Evolutionary conservation across 1,140 invertebrate species (phyloP).

Genomic region (Pomacea maculata): DNA sequence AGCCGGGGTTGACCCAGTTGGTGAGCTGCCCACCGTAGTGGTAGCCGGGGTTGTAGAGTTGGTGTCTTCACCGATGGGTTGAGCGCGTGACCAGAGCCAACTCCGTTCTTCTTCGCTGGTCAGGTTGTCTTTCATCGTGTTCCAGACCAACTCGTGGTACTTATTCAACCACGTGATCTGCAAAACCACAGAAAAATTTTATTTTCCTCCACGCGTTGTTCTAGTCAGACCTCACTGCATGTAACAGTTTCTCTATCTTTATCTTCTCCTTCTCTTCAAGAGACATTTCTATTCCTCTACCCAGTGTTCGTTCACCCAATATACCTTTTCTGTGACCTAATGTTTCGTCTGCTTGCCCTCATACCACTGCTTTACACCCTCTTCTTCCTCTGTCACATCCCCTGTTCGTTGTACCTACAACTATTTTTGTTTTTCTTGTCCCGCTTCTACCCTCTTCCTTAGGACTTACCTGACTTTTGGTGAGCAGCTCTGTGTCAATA

Average conservation of each 20-base stretch:
- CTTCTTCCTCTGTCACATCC: neutral
- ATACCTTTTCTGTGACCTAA: too few species aligned
- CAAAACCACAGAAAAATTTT: neutral
- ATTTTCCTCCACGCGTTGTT: neutral
- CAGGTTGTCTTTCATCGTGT: conserved; percentile 36
- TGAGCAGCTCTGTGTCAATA: conserved; percentile 80
- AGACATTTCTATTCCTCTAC: neutral
- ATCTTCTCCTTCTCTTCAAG: neutral
- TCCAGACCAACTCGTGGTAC: conserved; percentile 41
- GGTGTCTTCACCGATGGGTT: too few species aligned
- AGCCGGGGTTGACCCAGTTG: too few species aligned
- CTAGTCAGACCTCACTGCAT: neutral
- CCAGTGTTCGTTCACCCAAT: too few species aligned
- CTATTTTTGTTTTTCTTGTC: neutral
- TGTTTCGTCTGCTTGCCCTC: too few species aligned
- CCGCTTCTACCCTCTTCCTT: neutral
- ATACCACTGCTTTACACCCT: too few species aligned
- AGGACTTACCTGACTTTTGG: conserved; percentile 73
- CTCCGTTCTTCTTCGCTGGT: neutral
- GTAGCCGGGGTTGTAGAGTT: too few species aligned
- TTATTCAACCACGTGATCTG: conserved; percentile 50
- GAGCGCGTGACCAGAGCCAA: too few species aligned
- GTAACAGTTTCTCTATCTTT: neutral
- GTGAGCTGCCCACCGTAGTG: too few species aligned
- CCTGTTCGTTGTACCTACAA: too few species aligned